These are phyloP conservation scores for Rhabditoides inermis DNA, from an alignment of 2,888 invertebrate genomes.

Conservation along the genomic window DNA sequence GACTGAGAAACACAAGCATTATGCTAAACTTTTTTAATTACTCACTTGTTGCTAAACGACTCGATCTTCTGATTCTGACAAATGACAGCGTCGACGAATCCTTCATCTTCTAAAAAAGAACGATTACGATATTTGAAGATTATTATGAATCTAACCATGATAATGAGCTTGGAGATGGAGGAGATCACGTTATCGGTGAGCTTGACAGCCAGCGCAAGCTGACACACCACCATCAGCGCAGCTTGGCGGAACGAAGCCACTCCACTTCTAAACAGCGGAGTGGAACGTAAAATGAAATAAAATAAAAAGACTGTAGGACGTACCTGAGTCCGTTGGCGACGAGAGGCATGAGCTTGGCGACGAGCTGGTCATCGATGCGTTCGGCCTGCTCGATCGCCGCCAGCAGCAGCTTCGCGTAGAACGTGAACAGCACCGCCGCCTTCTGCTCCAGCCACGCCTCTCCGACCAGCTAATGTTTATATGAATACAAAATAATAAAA, in stretches of 20 bases:
- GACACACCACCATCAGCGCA: constrained; percentile 34
- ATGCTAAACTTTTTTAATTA: too few relatives aligned
- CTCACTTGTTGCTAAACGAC: constrained; percentile 28
- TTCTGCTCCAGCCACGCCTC: constrained; percentile 21
- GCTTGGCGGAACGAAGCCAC: constrained; percentile 24
- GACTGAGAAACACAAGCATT: too few relatives aligned
- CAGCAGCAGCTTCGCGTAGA: constrained; percentile 70
- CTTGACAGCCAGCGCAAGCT: constrained; percentile 31
- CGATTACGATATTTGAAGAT: background rate
- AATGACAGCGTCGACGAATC: constrained; percentile 32
- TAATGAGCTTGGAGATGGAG: constrained; percentile 31
- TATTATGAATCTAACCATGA: constrained; percentile 29
- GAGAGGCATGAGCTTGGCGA: constrained; percentile 54
- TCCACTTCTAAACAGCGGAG: constrained; percentile 14
- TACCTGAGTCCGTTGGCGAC: constrained; percentile 40
- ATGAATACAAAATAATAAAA: background rate
- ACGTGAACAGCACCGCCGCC: constrained; percentile 68
- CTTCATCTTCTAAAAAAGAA: background rate
- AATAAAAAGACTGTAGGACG: background rate
- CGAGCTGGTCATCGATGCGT: constrained; percentile 61
- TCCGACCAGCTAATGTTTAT: constrained; percentile 23
- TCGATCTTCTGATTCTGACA: constrained; percentile 41
- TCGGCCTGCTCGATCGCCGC: constrained; percentile 64
- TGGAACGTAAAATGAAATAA: too few relatives aligned
- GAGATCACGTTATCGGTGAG: constrained; percentile 26